These are phyloP conservation scores for Probaryconus sp. DNA, from an alignment of 1,140 invertebrate genomes.

Conservation along the genomic window DNA sequence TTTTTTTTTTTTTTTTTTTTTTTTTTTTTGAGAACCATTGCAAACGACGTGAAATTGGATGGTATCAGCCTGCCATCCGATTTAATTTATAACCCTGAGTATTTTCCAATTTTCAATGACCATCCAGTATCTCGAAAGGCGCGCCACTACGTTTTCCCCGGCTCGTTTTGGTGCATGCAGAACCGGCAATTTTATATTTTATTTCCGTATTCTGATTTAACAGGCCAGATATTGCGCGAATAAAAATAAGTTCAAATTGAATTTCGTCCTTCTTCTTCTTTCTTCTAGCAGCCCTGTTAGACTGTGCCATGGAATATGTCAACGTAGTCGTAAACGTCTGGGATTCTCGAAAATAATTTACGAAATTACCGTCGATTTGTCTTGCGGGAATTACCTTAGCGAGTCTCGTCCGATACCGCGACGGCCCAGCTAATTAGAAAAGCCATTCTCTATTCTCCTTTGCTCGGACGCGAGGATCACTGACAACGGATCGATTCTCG, in stretches of 20 bases:
- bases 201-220: constrained; percentile 73
- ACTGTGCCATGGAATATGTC: background rate
- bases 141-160: constrained; percentile 38
- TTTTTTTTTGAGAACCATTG: constrained; percentile 53
- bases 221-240: constrained; percentile 71
- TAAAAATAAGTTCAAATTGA: constrained; percentile 76
- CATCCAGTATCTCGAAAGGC: constrained; percentile 55
- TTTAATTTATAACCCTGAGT: constrained; percentile 67
- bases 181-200: constrained; percentile 72
- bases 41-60: constrained; percentile 17
- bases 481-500: constrained; percentile 43
- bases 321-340: constrained; percentile 19
- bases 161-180: constrained; percentile 23
- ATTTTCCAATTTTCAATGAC: constrained; percentile 73
- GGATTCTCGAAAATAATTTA: constrained; percentile 35
- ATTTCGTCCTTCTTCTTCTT: constrained; percentile 57
- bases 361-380: constrained; percentile 9
- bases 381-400: background rate
- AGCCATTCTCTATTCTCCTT: no score
- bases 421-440: constrained; percentile 54
- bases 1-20: no score
- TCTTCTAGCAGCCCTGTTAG: background rate
- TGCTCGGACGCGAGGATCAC: no score
- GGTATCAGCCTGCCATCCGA: constrained; percentile 52
- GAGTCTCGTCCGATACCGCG: background rate